Conservation (phyloP, 2,113 vertebrate species). For the Arvicanthis niloticus region DNA sequence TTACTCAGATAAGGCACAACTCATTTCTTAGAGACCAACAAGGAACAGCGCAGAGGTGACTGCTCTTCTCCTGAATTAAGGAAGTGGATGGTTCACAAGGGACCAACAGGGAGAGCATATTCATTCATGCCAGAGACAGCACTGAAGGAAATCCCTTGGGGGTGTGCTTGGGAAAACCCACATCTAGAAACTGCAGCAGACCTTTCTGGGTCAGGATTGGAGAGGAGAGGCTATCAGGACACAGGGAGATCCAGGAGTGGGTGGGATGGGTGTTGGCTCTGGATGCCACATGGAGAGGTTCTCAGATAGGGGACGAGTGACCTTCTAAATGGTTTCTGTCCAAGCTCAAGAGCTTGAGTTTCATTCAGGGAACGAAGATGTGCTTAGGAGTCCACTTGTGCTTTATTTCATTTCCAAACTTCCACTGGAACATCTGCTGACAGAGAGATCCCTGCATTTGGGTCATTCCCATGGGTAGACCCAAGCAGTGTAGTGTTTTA, state of each 20-base stretch:
- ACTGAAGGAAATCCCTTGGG: background rate
- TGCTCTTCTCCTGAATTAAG: background rate
- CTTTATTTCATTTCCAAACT: conserved; percentile 43
- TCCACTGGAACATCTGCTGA: background rate
- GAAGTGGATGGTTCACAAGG: accelerated
- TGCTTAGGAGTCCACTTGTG: background rate
- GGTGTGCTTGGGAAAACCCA: background rate
- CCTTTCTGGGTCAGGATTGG: background rate
- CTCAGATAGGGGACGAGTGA: background rate
- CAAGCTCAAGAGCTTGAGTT: background rate
- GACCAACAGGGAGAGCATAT: background rate
- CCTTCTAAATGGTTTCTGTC: background rate
- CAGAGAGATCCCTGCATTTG: background rate
- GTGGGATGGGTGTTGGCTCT: background rate
- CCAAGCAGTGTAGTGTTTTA: background rate
- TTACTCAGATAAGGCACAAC: too few relatives aligned
- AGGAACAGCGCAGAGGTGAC: background rate
- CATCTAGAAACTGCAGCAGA: background rate
- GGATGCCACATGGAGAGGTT: background rate
- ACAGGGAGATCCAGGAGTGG: background rate
- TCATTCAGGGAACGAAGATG: background rate
- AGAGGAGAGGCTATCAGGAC: background rate
- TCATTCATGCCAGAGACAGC: background rate
- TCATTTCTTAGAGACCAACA: background rate
- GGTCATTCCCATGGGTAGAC: background rate